Evolutionary conservation across 2,113 vertebrate species (phyloP).

Genomic region (Psammodynastes pulverulentus): DNA sequence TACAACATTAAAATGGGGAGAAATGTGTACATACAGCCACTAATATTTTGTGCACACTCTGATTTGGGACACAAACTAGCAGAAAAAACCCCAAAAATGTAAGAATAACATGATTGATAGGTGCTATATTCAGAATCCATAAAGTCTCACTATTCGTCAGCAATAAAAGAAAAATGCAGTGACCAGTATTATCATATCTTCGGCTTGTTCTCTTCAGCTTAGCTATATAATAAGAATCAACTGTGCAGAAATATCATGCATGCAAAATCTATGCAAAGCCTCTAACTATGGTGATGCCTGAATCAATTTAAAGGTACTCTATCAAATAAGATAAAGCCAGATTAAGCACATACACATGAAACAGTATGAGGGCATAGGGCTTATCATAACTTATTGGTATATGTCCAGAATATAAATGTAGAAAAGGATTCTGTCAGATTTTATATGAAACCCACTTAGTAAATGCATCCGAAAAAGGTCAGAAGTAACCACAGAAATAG

Average conservation of each 20-base stretch:
- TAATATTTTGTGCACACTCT: background rate
- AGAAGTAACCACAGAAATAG: slow-evolving; percentile 23
- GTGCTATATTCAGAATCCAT: background rate
- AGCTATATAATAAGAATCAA: slow-evolving; percentile 65
- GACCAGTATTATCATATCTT: background rate
- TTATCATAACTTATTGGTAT: slow-evolving; percentile 51
- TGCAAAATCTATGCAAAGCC: slow-evolving; percentile 69
- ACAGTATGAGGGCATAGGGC: slow-evolving; percentile 48
- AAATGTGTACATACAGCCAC: background rate
- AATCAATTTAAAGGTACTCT: slow-evolving; percentile 66
- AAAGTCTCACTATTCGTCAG: background rate
- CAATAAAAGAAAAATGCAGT: background rate
- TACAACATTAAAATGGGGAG: background rate
- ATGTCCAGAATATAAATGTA: slow-evolving; percentile 63
- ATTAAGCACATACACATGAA: slow-evolving; percentile 70
- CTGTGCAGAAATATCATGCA: slow-evolving; percentile 71
- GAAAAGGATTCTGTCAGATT: slow-evolving; percentile 36
- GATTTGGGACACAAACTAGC: background rate
- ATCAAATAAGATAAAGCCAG: slow-evolving; percentile 70
- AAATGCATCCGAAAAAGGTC: background rate
- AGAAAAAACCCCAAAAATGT: background rate
- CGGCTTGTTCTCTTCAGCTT: slow-evolving; percentile 28
- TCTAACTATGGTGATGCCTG: slow-evolving; percentile 57
- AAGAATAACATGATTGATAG: background rate
- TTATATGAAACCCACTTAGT: slow-evolving; percentile 40